Evolutionary conservation across 2,797 vertebrate species (phyloP), one percentile per base, ranked within the genome.

Genomic region (Lagothrix lagotricha): DNA sequence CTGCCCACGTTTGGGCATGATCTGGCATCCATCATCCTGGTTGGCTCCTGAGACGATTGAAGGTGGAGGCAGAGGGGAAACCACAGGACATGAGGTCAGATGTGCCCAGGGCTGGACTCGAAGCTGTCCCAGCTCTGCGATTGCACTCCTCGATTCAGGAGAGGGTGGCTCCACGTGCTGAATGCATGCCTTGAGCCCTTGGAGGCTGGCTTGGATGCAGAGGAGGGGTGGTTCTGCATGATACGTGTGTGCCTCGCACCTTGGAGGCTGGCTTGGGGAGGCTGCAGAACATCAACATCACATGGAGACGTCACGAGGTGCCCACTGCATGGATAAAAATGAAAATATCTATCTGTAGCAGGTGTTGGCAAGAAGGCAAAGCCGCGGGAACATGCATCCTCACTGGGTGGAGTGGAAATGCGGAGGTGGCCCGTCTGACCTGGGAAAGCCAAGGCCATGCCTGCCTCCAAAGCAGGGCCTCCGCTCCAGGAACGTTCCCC

Each of bases 401-500:
- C 7, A 0, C 12, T 0, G 0, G 72, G 4, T 24, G 30, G 33
- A n/a, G 13, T 0, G 3, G 33, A 5, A 2, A 2, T 1, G 36
- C 20, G 41, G 12, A 28, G 14, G 12, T 0, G 12, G 1, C 0
- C 0, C 1, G 12, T 7, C 0, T 0, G 24, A 1, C 0, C 67
- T 0, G 6, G 39, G 1, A 6, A 4, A 4, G 30, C 7, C 3
- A 10, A 46, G 12, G 36, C 17, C 7, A 8, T 0, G 5, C 3
- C 73, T 1, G 6, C 58, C 44, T 24, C 9, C 0, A 44, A 41
- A 14, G 57, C 24, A 11, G 50, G 0, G 4, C 4, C 2, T 9
- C 39, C 9, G 0, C 0, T 6, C 57, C 22, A 2, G 6, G 50
- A 57, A 67, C 54, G 19, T 0, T 22, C 0, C 14, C n/a, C 1